Percentiles rank a stretch among this genome's conserved stretches.
Conservation (phyloP, 2,113 vertebrate genomes). For the Lutjanus erythropterus region DNA sequence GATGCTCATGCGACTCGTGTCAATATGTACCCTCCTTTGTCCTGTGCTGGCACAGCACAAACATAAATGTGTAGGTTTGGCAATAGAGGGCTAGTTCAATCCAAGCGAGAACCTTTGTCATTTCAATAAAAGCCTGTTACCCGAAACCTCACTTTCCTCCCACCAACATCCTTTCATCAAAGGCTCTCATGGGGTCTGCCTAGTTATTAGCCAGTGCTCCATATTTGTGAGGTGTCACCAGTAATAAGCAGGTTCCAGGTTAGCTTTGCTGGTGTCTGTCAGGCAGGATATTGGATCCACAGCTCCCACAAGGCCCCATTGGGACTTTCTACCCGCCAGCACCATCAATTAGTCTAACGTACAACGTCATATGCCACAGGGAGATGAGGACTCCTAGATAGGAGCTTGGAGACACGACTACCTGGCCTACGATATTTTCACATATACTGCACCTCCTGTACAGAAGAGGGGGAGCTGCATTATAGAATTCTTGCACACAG, state of each 20-base stretch:
- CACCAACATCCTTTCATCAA: constrained; percentile 45
- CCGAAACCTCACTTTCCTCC: constrained; percentile 45
- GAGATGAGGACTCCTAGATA: constrained; percentile 17
- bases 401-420: constrained; percentile 6
- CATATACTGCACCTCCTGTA: neutral
- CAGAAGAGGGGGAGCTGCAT: neutral
- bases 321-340: constrained; percentile 62
- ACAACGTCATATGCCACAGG: constrained; percentile 38
- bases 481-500: neutral
- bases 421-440: constrained; percentile 18
- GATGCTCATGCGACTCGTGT: neutral
- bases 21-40: neutral
- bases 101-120: constrained; percentile 26
- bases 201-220: constrained; percentile 67
- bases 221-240: constrained; percentile 76
- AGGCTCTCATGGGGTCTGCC: constrained; percentile 58
- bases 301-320: constrained; percentile 38
- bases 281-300: constrained; percentile 60
- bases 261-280: constrained; percentile 61
- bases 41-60: neutral
- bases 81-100: neutral
- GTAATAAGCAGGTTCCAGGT: constrained; percentile 71
- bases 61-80: neutral
- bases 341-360: constrained; percentile 61
- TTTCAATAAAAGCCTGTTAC: constrained; percentile 60